Percentiles rank a stretch among this genome's conserved stretches.
phyloP scores from a whole-genome alignment of 2,113 vertebrate species.

The Bombycilla garrulus region DNA sequence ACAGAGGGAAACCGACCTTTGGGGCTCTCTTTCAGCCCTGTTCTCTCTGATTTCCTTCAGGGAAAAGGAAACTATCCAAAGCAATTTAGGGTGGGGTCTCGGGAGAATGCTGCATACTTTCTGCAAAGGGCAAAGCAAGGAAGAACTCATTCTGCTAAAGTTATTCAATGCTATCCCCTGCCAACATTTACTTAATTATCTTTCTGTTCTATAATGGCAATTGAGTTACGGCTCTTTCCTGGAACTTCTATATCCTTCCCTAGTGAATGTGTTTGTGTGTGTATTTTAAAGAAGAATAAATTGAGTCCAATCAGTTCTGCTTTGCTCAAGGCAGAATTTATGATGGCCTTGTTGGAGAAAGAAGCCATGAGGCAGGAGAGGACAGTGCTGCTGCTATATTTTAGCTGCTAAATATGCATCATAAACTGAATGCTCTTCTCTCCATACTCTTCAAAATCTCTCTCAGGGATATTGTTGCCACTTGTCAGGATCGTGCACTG shows the following conservation, averaged over 20 bases:
- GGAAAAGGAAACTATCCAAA: constrained; percentile 4
- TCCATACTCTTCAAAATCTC: not conserved
- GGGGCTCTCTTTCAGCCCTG: not conserved
- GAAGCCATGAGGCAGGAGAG: not conserved
- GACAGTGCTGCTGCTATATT: constrained; percentile 3
- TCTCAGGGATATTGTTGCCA: not conserved
- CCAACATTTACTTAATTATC: constrained; percentile 68
- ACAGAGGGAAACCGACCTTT: not conserved
- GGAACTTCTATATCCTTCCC: constrained; percentile 49
- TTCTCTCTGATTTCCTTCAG: not conserved
- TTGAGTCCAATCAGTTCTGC: constrained; percentile 25
- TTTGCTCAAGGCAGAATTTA: constrained; percentile 58
- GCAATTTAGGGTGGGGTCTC: constrained; percentile 37
- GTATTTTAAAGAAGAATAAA: constrained; percentile 56
- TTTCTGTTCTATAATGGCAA: constrained; percentile 58
- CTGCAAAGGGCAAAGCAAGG: constrained; percentile 49
- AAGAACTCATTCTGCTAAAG: constrained; percentile 29
- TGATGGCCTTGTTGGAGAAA: constrained; percentile 17
- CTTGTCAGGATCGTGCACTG: not conserved
- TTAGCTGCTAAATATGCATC: constrained; percentile 22
- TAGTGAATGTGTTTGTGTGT: constrained; percentile 31
- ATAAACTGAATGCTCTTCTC: not conserved
- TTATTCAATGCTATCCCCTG: constrained; percentile 49
- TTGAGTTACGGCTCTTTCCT: constrained; percentile 65
- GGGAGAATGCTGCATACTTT: not conserved